Base-by-base conservation (phyloP, 2,113 vertebrate genomes). In the Micronisus gabar region DNA sequence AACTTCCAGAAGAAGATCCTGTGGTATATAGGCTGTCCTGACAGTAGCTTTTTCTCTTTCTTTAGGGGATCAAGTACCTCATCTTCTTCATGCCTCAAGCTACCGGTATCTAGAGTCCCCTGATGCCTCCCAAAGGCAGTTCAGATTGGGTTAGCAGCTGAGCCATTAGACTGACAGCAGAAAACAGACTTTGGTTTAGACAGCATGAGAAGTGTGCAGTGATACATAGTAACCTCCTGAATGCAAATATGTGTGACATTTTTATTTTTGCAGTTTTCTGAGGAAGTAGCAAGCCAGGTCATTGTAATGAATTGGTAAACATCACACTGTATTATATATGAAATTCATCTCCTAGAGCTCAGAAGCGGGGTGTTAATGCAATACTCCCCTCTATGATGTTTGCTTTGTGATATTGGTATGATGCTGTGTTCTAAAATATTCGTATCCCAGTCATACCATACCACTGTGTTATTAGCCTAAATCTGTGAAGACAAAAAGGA, bases 231-330 rank as follows among this genome's bases (percentile, higher is more conserved):
- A 83, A 95, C 89, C 88, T 95, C 88, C 73, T 78, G 90, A 97
- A 97, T 98, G 95, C 96, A 98, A 97, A 98, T 94, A 30, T 15
- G 9, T 89, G 70, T 95, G 96, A 94, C 94, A 91, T 97, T 97
- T 96, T 93, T 89, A 92, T 97, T 97, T 93, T 82, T 88, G 83
- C 74, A 41, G 68, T 94, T 90, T 96, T 97, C 63, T 11, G 83
- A 95, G 71, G 78, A 94, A 83, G 84, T 59, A 95, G 95, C 86
- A 91, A 91, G 93, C 74, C 53, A 32, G 96, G 96, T 97, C 97
- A 84, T 56, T 83, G 95, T 93, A 95, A 96, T 72, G 89, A 97
- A 76, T 96, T 94, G 95, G 96, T 97, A 97, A 97, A 97, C 95
- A 97, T 91, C 92, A 61, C 25, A 11, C 82, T 86, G 88, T 79